Percentiles rank a stretch among this genome's conserved stretches.
Evolutionary conservation across 2,888 invertebrate species (phyloP).

Genomic region (Agelastica alni): DNA sequence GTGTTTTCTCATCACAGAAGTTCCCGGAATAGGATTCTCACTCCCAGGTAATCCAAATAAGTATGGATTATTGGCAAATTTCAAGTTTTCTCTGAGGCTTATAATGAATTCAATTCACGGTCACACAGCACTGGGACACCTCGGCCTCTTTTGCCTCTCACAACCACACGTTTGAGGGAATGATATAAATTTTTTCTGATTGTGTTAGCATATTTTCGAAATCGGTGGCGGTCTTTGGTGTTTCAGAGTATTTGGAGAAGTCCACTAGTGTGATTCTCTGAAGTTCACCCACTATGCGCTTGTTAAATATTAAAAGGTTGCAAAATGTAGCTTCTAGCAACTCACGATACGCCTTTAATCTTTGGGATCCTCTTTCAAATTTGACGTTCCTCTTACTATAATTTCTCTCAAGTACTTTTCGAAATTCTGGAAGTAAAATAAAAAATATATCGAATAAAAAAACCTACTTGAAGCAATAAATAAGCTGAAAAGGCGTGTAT

Average conservation of each 20-base stretch:
- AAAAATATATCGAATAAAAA: too few relatives aligned
- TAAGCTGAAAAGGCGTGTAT: too few relatives aligned
- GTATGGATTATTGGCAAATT: background rate
- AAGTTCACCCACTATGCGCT: slow-evolving; percentile 3
- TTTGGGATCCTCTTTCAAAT: too few relatives aligned
- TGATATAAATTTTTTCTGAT: slow-evolving; percentile 1
- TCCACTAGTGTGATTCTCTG: slow-evolving; percentile 1
- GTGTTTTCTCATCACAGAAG: background rate
- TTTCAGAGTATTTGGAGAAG: background rate
- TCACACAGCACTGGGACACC: background rate
- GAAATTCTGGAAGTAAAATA: too few relatives aligned
- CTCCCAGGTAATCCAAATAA: slow-evolving; percentile 1
- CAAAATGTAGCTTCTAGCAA: slow-evolving; percentile 4
- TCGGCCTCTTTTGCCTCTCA: slow-evolving; percentile 2
- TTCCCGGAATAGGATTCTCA: background rate
- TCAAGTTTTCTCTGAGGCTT: background rate
- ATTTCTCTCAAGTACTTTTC: too few relatives aligned
- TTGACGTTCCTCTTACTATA: too few relatives aligned
- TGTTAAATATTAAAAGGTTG: slow-evolving; percentile 4
- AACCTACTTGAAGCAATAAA: too few relatives aligned
- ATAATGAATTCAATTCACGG: background rate
- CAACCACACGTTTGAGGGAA: background rate
- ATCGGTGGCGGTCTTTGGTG: background rate
- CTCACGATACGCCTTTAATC: background rate
- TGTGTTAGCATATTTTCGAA: background rate